Evolutionary conservation across 1,140 invertebrate species (phyloP), one percentile per base, ranked within the genome.

Genomic region (Theocolax elegans): DNA sequence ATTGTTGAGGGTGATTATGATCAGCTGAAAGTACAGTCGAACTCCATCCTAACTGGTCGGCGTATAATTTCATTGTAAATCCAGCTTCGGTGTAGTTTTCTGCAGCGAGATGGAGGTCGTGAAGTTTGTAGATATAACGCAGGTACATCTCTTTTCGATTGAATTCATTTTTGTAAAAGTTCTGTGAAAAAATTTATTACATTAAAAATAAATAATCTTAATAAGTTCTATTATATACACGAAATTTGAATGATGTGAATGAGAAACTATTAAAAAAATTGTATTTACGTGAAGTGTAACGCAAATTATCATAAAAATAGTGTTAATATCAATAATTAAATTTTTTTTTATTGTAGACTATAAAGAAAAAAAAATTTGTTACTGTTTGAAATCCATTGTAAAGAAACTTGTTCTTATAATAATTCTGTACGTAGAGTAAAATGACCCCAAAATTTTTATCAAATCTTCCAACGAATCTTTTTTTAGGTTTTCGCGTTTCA

Each of bases 81-180:
- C 95, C 97, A 23, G 97, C 97, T 87, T 99, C 97, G 0, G 96
- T 95, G 77, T 92, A 97, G 83, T 99, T 99, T 67, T 97, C 96
- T 21, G 95, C 95, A 27, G 93, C 92, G 9, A 97, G 86, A 82
- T 99, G 97, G 12, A 99, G 87, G 80, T 97, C 95, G 81, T 97
- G 96, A 15, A 99, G 86, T 82, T 98, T 98, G 85, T 99, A 97
- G 56, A 99, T 95, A 81, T 99, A 99, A 49, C 96, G 90, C 27
- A 99, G 86, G 83, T 98, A 99, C 93, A 99, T 97, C 83, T 98
- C 96, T 76, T 96, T 94, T 29, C 97, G 90, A 77, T 97, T 95
- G 68, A 98, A 97, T 83, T 95, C 96, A 80, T 96, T 95, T 82
- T 97, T 96, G 86, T 98, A 99, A 81, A 98, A 99, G 79, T 98